Percentiles rank a stretch among this genome's conserved stretches.
Evolutionary conservation across 2,797 vertebrate species (phyloP).

Genomic region (Chaetophractus vellerosus): DNA sequence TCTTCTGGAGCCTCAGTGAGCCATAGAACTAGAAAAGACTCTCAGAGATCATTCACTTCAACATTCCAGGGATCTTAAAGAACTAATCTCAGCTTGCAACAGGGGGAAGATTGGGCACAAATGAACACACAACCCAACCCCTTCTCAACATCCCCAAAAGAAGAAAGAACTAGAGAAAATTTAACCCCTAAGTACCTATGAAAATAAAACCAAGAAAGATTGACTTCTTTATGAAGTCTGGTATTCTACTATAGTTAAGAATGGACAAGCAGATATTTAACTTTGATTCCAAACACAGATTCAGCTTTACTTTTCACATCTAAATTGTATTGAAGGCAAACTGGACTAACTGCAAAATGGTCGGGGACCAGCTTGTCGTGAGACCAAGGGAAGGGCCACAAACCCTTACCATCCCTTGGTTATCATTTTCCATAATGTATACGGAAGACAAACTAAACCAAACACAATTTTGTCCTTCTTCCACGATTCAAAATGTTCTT

Average conservation of each 20-base stretch:
- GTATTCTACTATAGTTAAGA: not conserved
- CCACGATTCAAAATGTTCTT: not conserved
- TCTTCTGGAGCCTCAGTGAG: not conserved
- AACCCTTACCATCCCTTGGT: not conserved
- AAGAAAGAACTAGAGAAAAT: not conserved
- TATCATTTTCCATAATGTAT: not conserved
- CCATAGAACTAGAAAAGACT: not conserved
- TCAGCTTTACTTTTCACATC: conserved; percentile 29
- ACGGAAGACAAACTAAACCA: not conserved
- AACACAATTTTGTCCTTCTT: not conserved
- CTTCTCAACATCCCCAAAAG: not conserved
- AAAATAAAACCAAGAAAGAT: conserved; percentile 13
- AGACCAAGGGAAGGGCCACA: not conserved
- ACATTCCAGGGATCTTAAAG: not conserved
- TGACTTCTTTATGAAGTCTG: not conserved
- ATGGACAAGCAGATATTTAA: not conserved
- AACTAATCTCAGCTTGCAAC: conserved; percentile 12
- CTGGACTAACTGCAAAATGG: not conserved
- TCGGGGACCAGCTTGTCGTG: not conserved
- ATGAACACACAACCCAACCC: not conserved
- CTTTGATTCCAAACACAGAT: not conserved
- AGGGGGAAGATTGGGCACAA: not conserved
- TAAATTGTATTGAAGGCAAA: not conserved
- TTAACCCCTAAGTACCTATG: not conserved
- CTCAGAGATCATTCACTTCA: not conserved